These are phyloP conservation scores for Climacteris rufus DNA, from an alignment of 2,113 vertebrate genomes.

Conservation along the genomic window DNA sequence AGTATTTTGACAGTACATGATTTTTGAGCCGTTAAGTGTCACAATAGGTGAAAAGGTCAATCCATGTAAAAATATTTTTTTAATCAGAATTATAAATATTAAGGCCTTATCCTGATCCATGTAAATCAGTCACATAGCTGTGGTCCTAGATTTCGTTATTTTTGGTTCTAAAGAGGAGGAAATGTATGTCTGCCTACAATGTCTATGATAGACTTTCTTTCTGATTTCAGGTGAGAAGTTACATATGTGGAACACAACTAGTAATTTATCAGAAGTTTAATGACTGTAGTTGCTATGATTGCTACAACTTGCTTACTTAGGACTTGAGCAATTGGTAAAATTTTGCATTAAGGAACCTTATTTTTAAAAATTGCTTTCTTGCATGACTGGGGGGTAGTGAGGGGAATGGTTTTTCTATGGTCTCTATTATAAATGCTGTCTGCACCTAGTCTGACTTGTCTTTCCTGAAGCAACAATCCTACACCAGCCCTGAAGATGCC, in stretches of 20 bases:
- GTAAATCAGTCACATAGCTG: not conserved
- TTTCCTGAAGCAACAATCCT: not conserved
- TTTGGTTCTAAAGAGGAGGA: not conserved
- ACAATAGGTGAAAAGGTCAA: not conserved
- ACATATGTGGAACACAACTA: not conserved
- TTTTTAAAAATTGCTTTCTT: not conserved
- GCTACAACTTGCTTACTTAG: not conserved
- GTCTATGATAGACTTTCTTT: constrained; percentile 15
- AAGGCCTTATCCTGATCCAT: not conserved
- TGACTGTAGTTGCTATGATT: not conserved
- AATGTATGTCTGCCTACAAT: rapidly evolving
- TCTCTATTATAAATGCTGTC: not conserved
- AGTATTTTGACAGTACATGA: not conserved
- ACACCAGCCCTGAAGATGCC: constrained; percentile 32
- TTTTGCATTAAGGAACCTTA: not conserved
- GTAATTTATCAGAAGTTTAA: not conserved
- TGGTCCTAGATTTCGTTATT: not conserved
- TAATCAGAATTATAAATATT: not conserved
- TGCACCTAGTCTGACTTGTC: not conserved
- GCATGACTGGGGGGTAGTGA: not conserved
- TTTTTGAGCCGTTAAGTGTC: not conserved
- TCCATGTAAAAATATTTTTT: not conserved
- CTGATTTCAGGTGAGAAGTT: constrained; percentile 12
- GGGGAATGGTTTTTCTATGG: not conserved
- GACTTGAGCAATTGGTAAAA: not conserved